Percentiles rank a stretch among this genome's conserved stretches.
These are phyloP conservation scores for Porites australiensis DNA, from an alignment of 64 coral and sea anemone species.

Conservation along the genomic window DNA sequence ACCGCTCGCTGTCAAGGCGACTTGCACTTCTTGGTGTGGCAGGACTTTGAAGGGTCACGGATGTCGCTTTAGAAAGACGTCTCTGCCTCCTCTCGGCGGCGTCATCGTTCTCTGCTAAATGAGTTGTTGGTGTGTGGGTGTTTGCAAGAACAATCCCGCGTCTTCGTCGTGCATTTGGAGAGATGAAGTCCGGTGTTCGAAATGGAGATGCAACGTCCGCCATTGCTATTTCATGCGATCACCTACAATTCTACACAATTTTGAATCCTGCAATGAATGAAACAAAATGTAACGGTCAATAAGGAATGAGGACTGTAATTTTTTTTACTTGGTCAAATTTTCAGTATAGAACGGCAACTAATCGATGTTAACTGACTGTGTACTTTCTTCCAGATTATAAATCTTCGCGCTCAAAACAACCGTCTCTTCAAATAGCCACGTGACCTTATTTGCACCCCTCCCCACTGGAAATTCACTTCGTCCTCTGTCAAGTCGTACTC, in stretches of 20 bases:
- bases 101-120: slow-evolving; percentile 86
- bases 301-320: background rate
- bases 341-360: background rate
- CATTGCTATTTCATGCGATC: background rate
- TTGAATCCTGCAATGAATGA: background rate
- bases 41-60: slow-evolving; percentile 75
- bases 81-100: slow-evolving; percentile 82
- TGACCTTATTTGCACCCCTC: slow-evolving; percentile 18
- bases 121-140: slow-evolving; percentile 51
- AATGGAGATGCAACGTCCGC: slow-evolving; percentile 54
- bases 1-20: slow-evolving; percentile 75
- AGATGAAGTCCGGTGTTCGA: slow-evolving; percentile 75
- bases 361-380: background rate
- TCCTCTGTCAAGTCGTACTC: too few species aligned
- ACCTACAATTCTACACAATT: background rate
- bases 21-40: slow-evolving; percentile 82
- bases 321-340: background rate
- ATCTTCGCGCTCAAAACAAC: slow-evolving; percentile 76
- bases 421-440: slow-evolving; percentile 41
- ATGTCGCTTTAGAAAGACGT: slow-evolving; percentile 73
- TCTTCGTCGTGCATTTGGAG: slow-evolving; percentile 79
- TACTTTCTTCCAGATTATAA: background rate
- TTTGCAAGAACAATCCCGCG: slow-evolving; percentile 47
- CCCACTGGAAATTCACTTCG: background rate
- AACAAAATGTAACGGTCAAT: background rate